phyloP scores from a whole-genome alignment of 2,797 vertebrate species.

The Xerus rutilus region DNA sequence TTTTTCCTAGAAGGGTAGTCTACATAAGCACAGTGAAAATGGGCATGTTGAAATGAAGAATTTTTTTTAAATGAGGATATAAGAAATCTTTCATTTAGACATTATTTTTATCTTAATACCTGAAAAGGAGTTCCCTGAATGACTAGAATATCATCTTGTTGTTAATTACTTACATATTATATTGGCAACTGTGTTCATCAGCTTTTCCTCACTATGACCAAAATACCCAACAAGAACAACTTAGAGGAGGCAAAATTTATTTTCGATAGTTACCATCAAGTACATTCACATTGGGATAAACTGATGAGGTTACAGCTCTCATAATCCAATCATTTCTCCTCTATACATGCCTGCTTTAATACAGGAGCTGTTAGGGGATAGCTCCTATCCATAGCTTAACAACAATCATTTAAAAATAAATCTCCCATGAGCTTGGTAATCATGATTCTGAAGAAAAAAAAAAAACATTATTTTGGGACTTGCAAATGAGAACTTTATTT shows the following conservation, averaged over 20 bases:
- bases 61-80: background rate
- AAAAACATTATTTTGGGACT: background rate
- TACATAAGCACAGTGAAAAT: background rate
- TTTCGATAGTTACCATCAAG: no score
- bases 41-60: background rate
- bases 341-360: no score
- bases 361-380: no score
- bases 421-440: background rate
- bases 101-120: background rate
- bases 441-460: background rate
- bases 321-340: no score
- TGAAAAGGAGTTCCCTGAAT: background rate
- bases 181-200: background rate
- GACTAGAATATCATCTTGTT: background rate
- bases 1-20: background rate
- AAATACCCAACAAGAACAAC: no score
- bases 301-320: no score
- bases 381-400: no score
- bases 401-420: conserved; percentile 5
- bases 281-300: no score
- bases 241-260: no score
- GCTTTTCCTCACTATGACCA: no score
- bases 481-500: background rate
- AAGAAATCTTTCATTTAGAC: background rate
- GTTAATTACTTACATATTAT: background rate